Conservation (phyloP, 2,797 vertebrate genomes). For the Malacoctenus gilli region DNA sequence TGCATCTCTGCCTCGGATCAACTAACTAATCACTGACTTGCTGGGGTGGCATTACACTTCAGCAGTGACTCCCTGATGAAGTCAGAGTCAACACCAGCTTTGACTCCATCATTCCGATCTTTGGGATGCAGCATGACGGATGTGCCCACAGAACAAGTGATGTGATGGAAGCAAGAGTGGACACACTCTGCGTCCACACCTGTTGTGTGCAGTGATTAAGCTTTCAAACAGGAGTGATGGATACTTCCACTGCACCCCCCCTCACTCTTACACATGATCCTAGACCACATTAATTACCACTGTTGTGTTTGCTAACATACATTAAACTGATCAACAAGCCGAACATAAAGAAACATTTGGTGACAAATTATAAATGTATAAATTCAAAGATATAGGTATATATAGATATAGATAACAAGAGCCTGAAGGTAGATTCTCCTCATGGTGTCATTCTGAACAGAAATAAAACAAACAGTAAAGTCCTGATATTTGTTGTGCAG, state of each 20-base stretch:
- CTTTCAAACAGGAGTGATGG: constrained; percentile 80
- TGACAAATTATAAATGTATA: too few relatives aligned
- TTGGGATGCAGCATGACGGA: constrained; percentile 42
- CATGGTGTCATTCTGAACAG: too few relatives aligned
- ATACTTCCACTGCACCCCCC: constrained; percentile 83
- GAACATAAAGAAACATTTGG: too few relatives aligned
- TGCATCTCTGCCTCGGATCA: constrained; percentile 14
- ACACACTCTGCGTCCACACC: constrained; percentile 75
- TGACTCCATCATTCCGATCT: too few relatives aligned
- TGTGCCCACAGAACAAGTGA: constrained; percentile 27
- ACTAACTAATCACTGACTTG: constrained; percentile 30
- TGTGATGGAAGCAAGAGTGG: constrained; percentile 11
- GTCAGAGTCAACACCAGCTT: constrained; percentile 65
- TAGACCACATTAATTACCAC: too few relatives aligned
- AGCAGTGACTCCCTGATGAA: constrained; percentile 46
- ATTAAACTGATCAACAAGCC: too few relatives aligned
- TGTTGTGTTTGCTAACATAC: too few relatives aligned
- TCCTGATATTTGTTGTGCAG: too few relatives aligned
- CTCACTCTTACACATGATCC: constrained; percentile 23
- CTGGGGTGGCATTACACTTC: constrained; percentile 23
- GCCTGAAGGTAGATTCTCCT: too few relatives aligned
- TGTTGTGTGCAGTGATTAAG: constrained; percentile 87
- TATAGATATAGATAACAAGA: too few relatives aligned
- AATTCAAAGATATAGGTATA: too few relatives aligned
- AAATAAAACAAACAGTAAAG: too few relatives aligned